Percentiles rank a stretch among this genome's conserved stretches.
Evolutionary conservation across 2,797 vertebrate species (phyloP).

Genomic region (Takifugu ocellatus): DNA sequence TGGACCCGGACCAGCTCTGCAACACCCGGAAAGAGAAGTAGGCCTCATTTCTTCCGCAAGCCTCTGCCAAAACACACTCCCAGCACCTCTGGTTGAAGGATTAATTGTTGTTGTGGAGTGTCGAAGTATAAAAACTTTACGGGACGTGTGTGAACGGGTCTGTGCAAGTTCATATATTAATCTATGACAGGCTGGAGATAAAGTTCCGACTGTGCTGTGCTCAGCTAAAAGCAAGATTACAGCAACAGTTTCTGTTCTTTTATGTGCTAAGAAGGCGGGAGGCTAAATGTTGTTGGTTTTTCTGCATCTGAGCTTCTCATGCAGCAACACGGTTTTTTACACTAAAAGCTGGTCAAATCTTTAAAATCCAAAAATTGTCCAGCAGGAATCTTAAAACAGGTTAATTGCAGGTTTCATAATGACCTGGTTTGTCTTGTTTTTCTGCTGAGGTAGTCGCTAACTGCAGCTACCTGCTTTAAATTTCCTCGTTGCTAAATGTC

Average conservation of each 20-base stretch:
- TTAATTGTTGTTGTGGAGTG: slow-evolving; percentile 36
- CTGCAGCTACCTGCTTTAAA: too few relatives aligned
- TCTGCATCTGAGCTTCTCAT: too few relatives aligned
- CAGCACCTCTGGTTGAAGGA: slow-evolving; percentile 34
- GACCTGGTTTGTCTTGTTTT: too few relatives aligned
- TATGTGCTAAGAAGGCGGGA: slow-evolving; percentile 3
- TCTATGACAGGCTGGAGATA: slow-evolving; percentile 49
- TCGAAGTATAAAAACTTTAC: slow-evolving; percentile 21
- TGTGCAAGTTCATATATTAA: slow-evolving; percentile 34
- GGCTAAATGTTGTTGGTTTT: too few relatives aligned
- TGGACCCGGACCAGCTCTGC: slow-evolving; percentile 11
- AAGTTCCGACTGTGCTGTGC: slow-evolving; percentile 23
- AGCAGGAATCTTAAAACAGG: background rate
- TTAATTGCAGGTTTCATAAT: too few relatives aligned
- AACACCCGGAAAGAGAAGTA: slow-evolving; percentile 23
- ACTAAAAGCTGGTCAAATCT: too few relatives aligned
- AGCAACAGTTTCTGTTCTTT: slow-evolving; percentile 35
- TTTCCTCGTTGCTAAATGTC: too few relatives aligned
- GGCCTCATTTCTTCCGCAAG: slow-evolving; percentile 1
- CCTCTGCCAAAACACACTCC: slow-evolving; percentile 58
- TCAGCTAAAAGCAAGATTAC: slow-evolving; percentile 43
- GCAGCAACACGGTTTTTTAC: too few relatives aligned
- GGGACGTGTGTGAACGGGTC: background rate
- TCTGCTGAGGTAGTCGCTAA: too few relatives aligned
- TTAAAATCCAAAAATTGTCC: background rate